These are phyloP conservation scores for Rhynchotus rufescens DNA, from an alignment of 2,797 vertebrate species.

Conservation along the genomic window DNA sequence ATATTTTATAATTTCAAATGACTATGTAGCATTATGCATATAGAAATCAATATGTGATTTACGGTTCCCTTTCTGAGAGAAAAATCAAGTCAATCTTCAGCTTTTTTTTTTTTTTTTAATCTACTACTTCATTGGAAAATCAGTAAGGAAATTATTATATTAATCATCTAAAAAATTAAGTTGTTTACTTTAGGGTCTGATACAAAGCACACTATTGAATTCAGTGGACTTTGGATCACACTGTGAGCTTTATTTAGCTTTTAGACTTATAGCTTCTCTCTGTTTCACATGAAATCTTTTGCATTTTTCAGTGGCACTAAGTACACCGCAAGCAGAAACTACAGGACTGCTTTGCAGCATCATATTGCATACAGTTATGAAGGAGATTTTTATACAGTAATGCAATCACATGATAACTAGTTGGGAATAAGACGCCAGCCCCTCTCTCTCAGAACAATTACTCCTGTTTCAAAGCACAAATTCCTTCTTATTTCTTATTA, in stretches of 20 bases:
- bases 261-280: not conserved
- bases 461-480: constrained; percentile 38
- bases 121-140: not conserved
- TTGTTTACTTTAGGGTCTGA: not conserved
- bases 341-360: not conserved
- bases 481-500: constrained; percentile 43
- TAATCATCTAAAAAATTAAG: not conserved
- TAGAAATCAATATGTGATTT: not conserved
- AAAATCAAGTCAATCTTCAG: not conserved
- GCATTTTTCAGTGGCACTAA: not conserved
- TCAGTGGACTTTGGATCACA: constrained; percentile 7
- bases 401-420: not conserved
- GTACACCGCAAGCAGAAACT: not conserved
- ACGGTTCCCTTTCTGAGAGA: not conserved
- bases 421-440: not conserved
- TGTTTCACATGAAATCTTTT: not conserved
- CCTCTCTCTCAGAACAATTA: constrained; percentile 1
- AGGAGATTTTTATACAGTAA: not conserved
- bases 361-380: not conserved
- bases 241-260: not conserved
- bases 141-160: not conserved
- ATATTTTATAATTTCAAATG: not conserved
- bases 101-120: not conserved
- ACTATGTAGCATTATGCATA: not conserved
- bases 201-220: not conserved